These are phyloP conservation scores for Acanthopleura granulata DNA, from an alignment of 2,888 invertebrate species.

Conservation along the genomic window DNA sequence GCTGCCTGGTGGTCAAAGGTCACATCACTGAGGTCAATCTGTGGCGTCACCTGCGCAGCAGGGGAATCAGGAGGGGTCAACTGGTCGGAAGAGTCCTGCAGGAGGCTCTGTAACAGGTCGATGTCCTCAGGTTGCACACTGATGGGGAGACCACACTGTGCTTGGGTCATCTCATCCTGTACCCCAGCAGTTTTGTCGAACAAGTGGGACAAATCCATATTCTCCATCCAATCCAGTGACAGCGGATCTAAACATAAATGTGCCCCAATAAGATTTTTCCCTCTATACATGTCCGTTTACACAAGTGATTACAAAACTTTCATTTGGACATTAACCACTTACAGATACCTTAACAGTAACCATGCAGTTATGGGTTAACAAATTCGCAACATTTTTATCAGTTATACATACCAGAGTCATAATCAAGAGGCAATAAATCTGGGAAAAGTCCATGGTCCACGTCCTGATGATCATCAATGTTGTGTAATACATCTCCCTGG, in stretches of 20 bases:
- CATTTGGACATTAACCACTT: no score
- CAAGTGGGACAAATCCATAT: slow-evolving; percentile 40
- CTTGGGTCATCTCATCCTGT: no score
- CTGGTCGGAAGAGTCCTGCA: not conserved
- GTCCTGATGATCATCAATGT: not conserved
- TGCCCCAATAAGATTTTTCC: not conserved
- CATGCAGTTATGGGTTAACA: no score
- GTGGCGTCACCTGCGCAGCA: not conserved
- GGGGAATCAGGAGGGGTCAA: slow-evolving; percentile 3
- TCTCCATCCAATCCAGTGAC: slow-evolving; percentile 57
- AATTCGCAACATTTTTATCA: no score
- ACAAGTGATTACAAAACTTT: no score
- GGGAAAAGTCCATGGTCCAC: slow-evolving; percentile 2
- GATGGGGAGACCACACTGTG: not conserved
- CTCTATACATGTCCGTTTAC: no score
- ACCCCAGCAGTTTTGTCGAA: slow-evolving; percentile 26
- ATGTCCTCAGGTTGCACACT: not conserved
- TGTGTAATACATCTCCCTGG: not conserved
- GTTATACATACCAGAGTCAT: not conserved
- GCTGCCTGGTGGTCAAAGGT: not conserved
- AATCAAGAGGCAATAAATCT: not conserved
- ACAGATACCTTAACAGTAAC: no score
- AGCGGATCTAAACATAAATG: slow-evolving; percentile 44
- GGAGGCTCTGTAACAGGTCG: not conserved
- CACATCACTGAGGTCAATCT: not conserved